Base-by-base conservation (phyloP, 2,888 invertebrate species). In the Sipha maydis region DNA sequence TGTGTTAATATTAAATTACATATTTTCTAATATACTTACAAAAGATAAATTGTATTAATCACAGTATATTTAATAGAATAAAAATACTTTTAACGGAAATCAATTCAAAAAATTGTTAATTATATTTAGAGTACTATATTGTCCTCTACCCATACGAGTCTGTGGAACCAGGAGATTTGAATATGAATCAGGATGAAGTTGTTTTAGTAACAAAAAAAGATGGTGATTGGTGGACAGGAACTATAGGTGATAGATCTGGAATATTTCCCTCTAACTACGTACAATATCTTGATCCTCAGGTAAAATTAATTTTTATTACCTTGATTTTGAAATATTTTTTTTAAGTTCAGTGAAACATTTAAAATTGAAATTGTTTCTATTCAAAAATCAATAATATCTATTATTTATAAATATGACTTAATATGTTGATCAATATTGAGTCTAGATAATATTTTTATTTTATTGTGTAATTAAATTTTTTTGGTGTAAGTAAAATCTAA, bases 141-240 rank as follows among this genome's bases (percentile, higher is more conserved):
- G 96, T 98, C 41, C 94, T 97, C 86, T 99, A 97, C 92, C 96
- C 97, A 3, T 99, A 98, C 92, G 94, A 95, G 88, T 98, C 98
- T 0, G 93, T 94, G 11, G 99, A 99, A 92, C 93, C 95, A 0
- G 98, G 98, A 0, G 99, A 99, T 93, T 93, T 99, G 89, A 95
- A 94, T 89, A 99, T 99, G 92, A 95, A 96, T 90, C 93, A 93
- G 90, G 94, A 98, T 0, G 99, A 99, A 92, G 93, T 96, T 90
- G 96, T 99, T 89, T 94, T 95, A 90, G 98, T 99, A 1, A 94
- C 95, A 71, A 95, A 97, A 90, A 95, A 96, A 90, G 98, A 99
- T 90, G 99, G 98, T 0, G 99, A 99, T 92, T 99, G 99, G 99
- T 99, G 99, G 99, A 98, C 98, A 8, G 99, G 99, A 54, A 94